Evolutionary conservation across 2,888 invertebrate species (phyloP).

Genomic region (Nematopogon swammerdamellus): DNA sequence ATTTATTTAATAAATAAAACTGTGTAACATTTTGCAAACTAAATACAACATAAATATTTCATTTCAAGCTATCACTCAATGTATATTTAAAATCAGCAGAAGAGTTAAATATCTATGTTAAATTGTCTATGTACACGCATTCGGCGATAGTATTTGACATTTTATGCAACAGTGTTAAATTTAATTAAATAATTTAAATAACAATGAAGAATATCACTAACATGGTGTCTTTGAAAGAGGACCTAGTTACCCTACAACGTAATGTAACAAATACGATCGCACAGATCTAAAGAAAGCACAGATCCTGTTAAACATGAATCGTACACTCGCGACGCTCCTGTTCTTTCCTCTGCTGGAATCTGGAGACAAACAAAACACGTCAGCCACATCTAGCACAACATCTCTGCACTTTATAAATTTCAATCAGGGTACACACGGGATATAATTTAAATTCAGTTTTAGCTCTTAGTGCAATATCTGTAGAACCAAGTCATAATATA

Average conservation of each 20-base stretch:
- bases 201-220: neutral
- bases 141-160: neutral
- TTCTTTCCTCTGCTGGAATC: slow-evolving; percentile 70
- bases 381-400: neutral
- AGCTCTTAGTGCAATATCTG: no score
- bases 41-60: no score
- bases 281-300: slow-evolving; percentile 3
- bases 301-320: slow-evolving; percentile 62
- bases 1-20: no score
- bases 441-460: no score
- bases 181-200: neutral
- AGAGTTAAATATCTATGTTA: no score
- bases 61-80: no score
- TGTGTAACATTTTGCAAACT: no score
- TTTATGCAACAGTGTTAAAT: neutral
- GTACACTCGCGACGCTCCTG: slow-evolving; percentile 72
- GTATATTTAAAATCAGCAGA: no score
- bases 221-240: neutral
- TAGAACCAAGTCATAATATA: no score
- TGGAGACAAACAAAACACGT: slow-evolving; percentile 35
- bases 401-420: neutral
- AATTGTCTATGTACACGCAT: no score
- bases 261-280: neutral
- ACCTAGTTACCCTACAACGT: slow-evolving; percentile 5
- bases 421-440: no score